Evolutionary conservation across 2,797 vertebrate genomes (phyloP).

Genomic region (Phoebastria nigripes): DNA sequence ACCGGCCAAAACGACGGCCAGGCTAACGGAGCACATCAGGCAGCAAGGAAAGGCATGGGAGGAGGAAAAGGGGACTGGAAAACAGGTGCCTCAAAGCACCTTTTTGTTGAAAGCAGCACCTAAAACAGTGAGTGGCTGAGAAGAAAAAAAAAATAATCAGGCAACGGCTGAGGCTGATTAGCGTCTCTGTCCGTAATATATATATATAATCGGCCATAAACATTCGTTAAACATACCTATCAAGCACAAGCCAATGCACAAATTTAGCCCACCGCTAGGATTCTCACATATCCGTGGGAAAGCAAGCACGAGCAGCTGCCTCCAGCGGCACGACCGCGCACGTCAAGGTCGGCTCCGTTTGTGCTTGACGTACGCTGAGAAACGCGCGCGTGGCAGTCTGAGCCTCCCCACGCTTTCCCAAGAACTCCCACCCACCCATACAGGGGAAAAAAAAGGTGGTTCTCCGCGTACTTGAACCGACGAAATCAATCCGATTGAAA

Average conservation of each 20-base stretch:
- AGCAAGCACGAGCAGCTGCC: not conserved
- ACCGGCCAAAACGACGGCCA: accelerated
- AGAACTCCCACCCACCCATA: not conserved
- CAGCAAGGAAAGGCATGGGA: not conserved
- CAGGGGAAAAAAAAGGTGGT: accelerated
- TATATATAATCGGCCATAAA: not conserved
- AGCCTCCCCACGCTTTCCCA: not conserved
- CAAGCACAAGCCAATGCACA: not conserved
- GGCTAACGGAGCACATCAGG: too few species aligned
- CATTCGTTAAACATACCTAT: not conserved
- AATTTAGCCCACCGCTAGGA: not conserved
- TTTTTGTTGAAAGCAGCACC: not conserved
- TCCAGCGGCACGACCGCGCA: not conserved
- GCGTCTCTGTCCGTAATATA: not conserved
- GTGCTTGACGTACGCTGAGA: not conserved
- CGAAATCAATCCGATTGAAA: accelerated
- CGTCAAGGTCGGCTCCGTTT: not conserved
- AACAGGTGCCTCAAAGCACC: not conserved
- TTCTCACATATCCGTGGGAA: accelerated
- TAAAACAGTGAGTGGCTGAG: too few species aligned
- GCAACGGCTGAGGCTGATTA: not conserved
- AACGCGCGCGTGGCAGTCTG: accelerated
- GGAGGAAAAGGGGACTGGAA: not conserved
- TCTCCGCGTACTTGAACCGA: not conserved
- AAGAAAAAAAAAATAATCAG: too few species aligned